phyloP scores from a whole-genome alignment of 2,797 vertebrate genomes.

The Apogon talboti region DNA sequence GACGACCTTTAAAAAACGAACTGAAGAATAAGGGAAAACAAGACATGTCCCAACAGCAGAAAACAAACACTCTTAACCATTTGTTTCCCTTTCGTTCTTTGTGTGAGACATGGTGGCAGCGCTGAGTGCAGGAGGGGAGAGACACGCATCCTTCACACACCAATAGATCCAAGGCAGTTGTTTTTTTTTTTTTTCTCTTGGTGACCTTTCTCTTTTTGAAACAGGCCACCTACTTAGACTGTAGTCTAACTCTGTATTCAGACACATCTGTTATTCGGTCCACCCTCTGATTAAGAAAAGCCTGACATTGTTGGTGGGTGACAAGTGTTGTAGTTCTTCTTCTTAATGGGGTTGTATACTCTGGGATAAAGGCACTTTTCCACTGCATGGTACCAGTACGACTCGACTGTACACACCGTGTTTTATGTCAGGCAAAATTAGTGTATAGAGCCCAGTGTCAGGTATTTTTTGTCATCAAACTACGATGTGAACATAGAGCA shows the following conservation, averaged over 20 bases:
- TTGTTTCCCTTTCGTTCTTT: conserved; percentile 72
- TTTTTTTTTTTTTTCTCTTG: conserved; percentile 32
- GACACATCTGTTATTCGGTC: conserved; percentile 25
- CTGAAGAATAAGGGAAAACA: conserved; percentile 47
- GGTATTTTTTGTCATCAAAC: no score
- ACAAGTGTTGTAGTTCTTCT: conserved; percentile 47
- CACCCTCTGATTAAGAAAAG: conserved; percentile 31
- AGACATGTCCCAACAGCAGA: conserved; percentile 59
- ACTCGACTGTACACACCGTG: no score
- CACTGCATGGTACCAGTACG: no score
- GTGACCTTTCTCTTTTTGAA: conserved; percentile 50
- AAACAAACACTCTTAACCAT: conserved; percentile 64
- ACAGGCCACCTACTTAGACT: conserved; percentile 32
- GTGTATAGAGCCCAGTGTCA: no score
- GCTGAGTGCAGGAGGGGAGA: conserved; percentile 45
- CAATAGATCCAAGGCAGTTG: conserved; percentile 38
- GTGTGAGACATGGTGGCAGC: conserved; percentile 52
- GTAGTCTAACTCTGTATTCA: conserved; percentile 26
- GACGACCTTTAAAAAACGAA: conserved; percentile 53
- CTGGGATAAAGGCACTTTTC: conserved; percentile 18
- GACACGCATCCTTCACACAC: conserved; percentile 28
- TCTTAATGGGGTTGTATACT: conserved; percentile 43
- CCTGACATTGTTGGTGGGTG: conserved; percentile 52
- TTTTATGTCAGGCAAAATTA: no score
- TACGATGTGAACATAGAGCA: no score